Conservation (phyloP, 2,888 invertebrate species). For the Tridacna crocea region DNA sequence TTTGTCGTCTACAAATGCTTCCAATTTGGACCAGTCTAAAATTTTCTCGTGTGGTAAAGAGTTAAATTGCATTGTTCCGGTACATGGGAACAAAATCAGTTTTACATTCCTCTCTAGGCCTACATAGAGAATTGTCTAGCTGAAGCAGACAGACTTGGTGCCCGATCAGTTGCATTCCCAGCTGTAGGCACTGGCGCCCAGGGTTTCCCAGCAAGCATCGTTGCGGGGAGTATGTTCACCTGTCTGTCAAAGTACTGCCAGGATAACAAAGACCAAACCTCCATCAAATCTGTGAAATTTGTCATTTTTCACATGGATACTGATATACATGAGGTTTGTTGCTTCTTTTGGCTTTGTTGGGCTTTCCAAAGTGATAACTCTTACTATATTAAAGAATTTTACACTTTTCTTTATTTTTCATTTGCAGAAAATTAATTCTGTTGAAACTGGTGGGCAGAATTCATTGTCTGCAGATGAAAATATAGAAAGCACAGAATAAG, state of each 20-base stretch:
- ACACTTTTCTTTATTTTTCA: too few relatives aligned
- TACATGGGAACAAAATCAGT: too few relatives aligned
- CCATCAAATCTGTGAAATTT: conserved; percentile 18
- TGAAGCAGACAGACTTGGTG: conserved; percentile 30
- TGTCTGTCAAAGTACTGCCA: conserved; percentile 13
- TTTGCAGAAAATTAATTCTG: too few relatives aligned
- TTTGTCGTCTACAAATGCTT: too few relatives aligned
- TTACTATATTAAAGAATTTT: too few relatives aligned
- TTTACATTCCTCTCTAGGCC: not conserved
- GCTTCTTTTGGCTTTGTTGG: too few relatives aligned
- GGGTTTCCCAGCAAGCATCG: conserved; percentile 17
- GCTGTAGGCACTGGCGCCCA: conserved; percentile 53
- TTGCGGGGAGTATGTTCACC: conserved; percentile 34
- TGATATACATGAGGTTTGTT: conserved; percentile 19
- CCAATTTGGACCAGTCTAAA: too few relatives aligned
- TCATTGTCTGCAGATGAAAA: too few relatives aligned
- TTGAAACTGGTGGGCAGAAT: too few relatives aligned
- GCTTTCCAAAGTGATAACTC: too few relatives aligned
- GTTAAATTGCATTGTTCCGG: not conserved
- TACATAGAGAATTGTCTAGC: conserved; percentile 33
- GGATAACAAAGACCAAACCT: not conserved
- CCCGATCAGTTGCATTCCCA: conserved; percentile 48
- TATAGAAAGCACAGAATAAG: too few relatives aligned
- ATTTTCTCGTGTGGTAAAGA: too few relatives aligned
- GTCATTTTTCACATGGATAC: conserved; percentile 13